Evolutionary conservation across 2,797 vertebrate species (phyloP).

Genomic region (Rhinoraja longicauda): DNA sequence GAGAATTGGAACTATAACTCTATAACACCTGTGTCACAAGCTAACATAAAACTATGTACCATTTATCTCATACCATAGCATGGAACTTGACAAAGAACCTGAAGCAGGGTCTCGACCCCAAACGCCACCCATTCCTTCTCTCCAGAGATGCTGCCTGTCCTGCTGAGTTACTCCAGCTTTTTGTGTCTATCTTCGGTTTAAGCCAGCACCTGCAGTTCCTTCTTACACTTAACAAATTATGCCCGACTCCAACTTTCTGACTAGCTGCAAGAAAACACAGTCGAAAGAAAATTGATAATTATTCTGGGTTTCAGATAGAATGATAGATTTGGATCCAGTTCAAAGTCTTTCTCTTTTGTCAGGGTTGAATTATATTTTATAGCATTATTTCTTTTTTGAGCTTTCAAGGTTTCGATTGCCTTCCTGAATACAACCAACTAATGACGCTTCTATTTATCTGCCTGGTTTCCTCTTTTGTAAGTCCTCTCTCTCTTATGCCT

Average conservation of each 20-base stretch:
- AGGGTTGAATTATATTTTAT: not conserved
- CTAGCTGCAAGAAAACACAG: not conserved
- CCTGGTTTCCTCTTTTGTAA: not conserved
- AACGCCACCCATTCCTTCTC: no score
- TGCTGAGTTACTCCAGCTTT: no score
- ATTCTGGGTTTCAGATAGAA: not conserved
- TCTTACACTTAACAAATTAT: not conserved
- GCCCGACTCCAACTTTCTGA: not conserved
- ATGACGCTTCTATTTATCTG: not conserved
- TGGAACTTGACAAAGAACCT: not conserved
- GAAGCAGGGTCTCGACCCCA: no score
- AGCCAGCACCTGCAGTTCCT: no score
- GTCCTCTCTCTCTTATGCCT: not conserved
- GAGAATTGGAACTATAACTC: not conserved
- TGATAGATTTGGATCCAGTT: not conserved
- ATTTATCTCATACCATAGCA: not conserved
- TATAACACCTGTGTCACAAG: not conserved
- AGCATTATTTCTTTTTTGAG: not conserved
- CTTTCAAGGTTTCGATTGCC: constrained; percentile 28
- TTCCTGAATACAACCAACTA: not conserved
- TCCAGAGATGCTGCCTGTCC: no score
- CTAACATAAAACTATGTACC: not conserved
- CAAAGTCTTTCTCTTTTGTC: not conserved
- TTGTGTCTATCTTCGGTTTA: no score
- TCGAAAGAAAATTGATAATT: not conserved